Evolutionary conservation across 1,140 invertebrate species (phyloP), one percentile per base, ranked within the genome.

Genomic region (Sweltsa coloradensis): DNA sequence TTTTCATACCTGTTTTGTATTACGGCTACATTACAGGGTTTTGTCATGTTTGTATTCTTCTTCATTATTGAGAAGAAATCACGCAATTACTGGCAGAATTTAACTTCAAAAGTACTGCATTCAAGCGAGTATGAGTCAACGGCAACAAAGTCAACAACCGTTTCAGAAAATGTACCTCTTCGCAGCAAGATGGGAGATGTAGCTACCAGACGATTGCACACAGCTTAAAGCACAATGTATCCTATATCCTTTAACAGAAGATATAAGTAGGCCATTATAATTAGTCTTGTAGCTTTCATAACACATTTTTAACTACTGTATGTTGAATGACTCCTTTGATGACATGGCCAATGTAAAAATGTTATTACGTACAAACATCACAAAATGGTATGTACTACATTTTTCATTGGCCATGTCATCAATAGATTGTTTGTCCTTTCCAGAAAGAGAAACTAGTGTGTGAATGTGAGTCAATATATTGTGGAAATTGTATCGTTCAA

Each of bases 41-140:
- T 27, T 44, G 26, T 44, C 11, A 19, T 44, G 11, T 44, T 44
- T 27, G 22, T 44, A 3, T 44, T 44, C 42, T 44, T 44, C n/a
- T 18, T 46, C 11, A 18, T 19, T 34, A 21, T 16, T 3, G 27
- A 31, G n/a, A 31, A 37, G 29, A 46, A 14, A 34, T 19, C 36
- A 5, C 36, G 36, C 5, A 22, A 16, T 22, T 19, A n/a, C 7
- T 37, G 36, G 36, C n/a, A 37, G 36, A 16, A n/a, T 37, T n/a
- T 7, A 11, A 37, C 18, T 11, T 9, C 4, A 5, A 5, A 37
- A 5, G 23, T 37, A 5, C 36, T 19, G 11, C 36, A 37, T 37
- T 19, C 18, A 37, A 37, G 5, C 16, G 5, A 37, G 16, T 5
- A 16, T 31, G 29, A 31, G n/a, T 37, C 36, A 5, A 5, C 36